Conservation (phyloP, 1,140 invertebrate genomes). For the Camponotus pennsylvanicus region DNA sequence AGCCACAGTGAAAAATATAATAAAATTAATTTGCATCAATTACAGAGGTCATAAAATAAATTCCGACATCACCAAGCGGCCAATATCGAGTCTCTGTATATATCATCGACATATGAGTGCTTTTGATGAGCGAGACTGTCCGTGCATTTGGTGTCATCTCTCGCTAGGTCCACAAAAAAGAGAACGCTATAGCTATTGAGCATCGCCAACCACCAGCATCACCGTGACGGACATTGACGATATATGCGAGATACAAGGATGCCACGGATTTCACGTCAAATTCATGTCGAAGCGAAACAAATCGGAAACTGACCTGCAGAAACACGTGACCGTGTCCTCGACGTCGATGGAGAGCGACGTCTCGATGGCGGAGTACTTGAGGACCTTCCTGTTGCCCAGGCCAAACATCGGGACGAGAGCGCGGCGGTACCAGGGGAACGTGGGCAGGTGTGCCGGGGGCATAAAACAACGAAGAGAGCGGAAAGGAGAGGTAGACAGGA, state of each 20-base stretch:
- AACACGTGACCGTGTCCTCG: slow-evolving; percentile 91
- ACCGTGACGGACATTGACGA: not conserved
- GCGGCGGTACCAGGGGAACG: slow-evolving; percentile 4
- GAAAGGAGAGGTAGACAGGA: not conserved
- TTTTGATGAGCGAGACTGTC: not conserved
- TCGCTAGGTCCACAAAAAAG: not conserved
- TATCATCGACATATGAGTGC: not conserved
- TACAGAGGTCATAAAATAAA: not conserved
- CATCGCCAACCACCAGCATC: not conserved
- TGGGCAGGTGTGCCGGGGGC: not conserved
- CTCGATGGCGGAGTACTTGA: slow-evolving; percentile 80
- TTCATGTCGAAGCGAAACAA: slow-evolving; percentile 1
- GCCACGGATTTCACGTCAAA: not conserved
- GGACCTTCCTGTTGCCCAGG: slow-evolving; percentile 77
- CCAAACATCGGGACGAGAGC: slow-evolving; percentile 76
- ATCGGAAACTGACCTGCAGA: slow-evolving; percentile 88
- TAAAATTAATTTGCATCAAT: not conserved
- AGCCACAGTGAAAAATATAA: not conserved
- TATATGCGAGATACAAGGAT: slow-evolving; percentile 21
- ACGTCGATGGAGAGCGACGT: slow-evolving; percentile 88
- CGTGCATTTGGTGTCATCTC: not conserved
- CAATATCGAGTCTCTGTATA: not conserved
- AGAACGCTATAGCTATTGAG: not conserved
- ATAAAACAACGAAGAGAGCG: slow-evolving; percentile 15
- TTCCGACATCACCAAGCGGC: not conserved